These are phyloP conservation scores for Chloropsis hardwickii DNA, from an alignment of 2,113 vertebrate genomes.

Conservation along the genomic window DNA sequence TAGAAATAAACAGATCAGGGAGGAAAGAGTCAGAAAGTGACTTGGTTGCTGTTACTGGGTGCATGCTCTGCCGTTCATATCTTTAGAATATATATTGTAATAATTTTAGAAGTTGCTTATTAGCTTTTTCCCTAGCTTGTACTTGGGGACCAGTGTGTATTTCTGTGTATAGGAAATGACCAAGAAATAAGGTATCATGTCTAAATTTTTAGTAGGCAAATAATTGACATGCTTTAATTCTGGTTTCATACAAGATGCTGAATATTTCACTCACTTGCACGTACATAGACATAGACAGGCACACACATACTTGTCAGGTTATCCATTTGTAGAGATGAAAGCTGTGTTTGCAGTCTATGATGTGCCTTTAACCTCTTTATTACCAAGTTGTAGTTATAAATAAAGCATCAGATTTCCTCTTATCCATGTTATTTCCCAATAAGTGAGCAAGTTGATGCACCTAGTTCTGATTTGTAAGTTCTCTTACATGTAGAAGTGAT, in stretches of 20 bases:
- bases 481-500: background rate
- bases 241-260: background rate
- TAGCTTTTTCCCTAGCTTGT: background rate
- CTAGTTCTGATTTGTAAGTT: slow-evolving; percentile 26
- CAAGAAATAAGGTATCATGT: background rate
- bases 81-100: background rate
- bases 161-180: background rate
- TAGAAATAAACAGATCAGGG: background rate
- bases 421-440: background rate
- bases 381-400: background rate
- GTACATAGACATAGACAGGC: too few relatives aligned
- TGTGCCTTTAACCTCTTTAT: slow-evolving; percentile 36
- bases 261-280: background rate
- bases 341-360: background rate
- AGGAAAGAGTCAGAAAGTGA: background rate
- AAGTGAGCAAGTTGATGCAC: background rate
- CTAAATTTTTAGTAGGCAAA: background rate
- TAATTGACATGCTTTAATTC: background rate
- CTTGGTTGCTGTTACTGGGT: background rate
- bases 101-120: background rate
- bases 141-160: background rate
- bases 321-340: slow-evolving; percentile 22
- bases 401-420: slow-evolving; percentile 11
- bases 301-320: background rate
- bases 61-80: background rate